Percentiles rank a stretch among this genome's conserved stretches.
Evolutionary conservation across 1,140 invertebrate genomes (phyloP).

Genomic region (Hycleus phaleratus): DNA sequence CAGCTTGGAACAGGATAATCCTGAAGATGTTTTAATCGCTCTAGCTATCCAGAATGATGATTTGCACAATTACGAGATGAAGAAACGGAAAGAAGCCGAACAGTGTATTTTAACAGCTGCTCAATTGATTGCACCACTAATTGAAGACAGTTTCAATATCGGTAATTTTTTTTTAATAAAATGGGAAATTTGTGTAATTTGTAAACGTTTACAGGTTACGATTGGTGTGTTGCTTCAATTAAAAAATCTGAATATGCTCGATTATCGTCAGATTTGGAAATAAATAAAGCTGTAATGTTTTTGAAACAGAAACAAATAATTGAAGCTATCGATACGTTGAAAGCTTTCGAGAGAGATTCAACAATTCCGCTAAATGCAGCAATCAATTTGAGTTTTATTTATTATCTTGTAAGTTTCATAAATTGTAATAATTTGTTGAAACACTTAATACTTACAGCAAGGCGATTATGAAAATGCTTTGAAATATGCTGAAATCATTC

Average conservation of each 20-base stretch:
- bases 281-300: slow-evolving; percentile 88
- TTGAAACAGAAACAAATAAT: slow-evolving; percentile 76
- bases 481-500: slow-evolving; percentile 69
- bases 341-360: slow-evolving; percentile 79
- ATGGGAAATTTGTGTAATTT: slow-evolving; percentile 29
- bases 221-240: slow-evolving; percentile 71
- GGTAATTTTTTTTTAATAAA: slow-evolving; percentile 40
- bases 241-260: slow-evolving; percentile 68
- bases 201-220: slow-evolving; percentile 46
- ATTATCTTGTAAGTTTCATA: slow-evolving; percentile 61
- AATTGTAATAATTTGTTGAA: slow-evolving; percentile 1
- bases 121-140: slow-evolving; percentile 85
- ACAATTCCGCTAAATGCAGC: slow-evolving; percentile 79
- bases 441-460: slow-evolving; percentile 49
- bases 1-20: slow-evolving; percentile 53
- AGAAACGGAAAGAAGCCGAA: slow-evolving; percentile 70
- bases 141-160: slow-evolving; percentile 68
- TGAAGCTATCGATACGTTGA: slow-evolving; percentile 78
- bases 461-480: slow-evolving; percentile 77
- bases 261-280: slow-evolving; percentile 82
- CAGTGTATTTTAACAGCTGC: slow-evolving; percentile 80
- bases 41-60: slow-evolving; percentile 76
- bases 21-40: slow-evolving; percentile 60
- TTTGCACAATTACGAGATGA: slow-evolving; percentile 66
- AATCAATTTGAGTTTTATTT: slow-evolving; percentile 87